Base-by-base conservation (phyloP, 2,797 vertebrate genomes). In the Molossus alvarezi region DNA sequence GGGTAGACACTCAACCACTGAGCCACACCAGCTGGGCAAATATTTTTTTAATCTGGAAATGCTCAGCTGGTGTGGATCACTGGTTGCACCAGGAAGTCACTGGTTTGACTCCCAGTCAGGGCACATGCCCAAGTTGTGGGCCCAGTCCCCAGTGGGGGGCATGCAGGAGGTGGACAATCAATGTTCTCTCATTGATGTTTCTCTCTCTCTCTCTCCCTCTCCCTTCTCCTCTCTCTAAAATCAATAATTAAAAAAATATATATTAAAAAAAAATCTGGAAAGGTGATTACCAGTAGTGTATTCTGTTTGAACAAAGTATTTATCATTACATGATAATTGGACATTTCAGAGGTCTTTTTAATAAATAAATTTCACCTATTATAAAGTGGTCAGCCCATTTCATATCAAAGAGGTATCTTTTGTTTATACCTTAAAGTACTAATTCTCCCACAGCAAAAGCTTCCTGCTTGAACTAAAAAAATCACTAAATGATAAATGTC, bases 241-340 rank as follows among this genome's bases (percentile, higher is more conserved):
- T 45, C 41, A 45, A 45, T 45, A 45, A 45, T 5, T 3, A 45
- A 45, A 45, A 45, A 45, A 45, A 45, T 45, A 45, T 45, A 45
- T 45, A 45, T 45, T 45, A 45, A 5, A 5, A 5, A 45, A 45
- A 41, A 51, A 79, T n/a, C 41, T 29, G 27, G 33, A 60, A 90
- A 93, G 51, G 60, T 5, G 48, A 87, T 51, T 94, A 60, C 25
- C 29, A 71, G 51, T 20, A 51, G 6, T 67, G 33, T 7, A 37
- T 45, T 82, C 27, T 86, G 58, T 79, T 17, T 80, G 29, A 67
- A 89, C 48, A 13, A 88, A 97, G 41, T 84, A 57, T 62, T 91
- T 48, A 37, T n/a, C 10, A 15, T 53, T 53, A 91, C 0, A 37
- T 3, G 88, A 58, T 48, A 69, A 60, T 9, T 0, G 29, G 8